A percentile compares a stretch with the other conserved stretches of the same genome.
These are phyloP conservation scores for Lerema accius DNA, from an alignment of 1,140 invertebrate species.

Conservation along the genomic window DNA sequence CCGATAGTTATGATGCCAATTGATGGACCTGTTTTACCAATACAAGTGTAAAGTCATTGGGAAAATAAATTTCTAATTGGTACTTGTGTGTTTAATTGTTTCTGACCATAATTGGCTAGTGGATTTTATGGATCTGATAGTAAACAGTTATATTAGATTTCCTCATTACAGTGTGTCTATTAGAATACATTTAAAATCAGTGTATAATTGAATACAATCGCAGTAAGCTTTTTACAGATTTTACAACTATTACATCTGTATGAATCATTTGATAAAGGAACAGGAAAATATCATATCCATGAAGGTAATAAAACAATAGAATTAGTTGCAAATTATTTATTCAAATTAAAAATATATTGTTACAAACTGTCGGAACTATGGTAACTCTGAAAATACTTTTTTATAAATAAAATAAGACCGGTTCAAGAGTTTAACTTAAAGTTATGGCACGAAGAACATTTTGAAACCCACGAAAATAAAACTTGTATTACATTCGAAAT, in stretches of 20 bases:
- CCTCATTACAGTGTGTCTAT: too few relatives aligned
- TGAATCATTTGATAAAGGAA: too few relatives aligned
- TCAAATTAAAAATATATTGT: background rate
- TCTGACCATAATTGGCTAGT: too few relatives aligned
- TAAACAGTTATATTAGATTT: too few relatives aligned
- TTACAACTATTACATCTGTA: too few relatives aligned
- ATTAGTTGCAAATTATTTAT: background rate
- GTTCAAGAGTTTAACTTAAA: conserved; percentile 70
- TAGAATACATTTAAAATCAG: too few relatives aligned
- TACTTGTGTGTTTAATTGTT: too few relatives aligned
- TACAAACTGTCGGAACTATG: background rate
- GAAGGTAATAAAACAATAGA: conserved; percentile 7
- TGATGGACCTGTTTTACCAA: conserved; percentile 32
- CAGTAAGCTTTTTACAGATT: too few relatives aligned
- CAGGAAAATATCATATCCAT: background rate
- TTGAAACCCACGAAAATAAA: background rate
- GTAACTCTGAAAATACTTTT: conserved; percentile 17
- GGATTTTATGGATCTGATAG: too few relatives aligned
- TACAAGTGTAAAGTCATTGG: conserved; percentile 28
- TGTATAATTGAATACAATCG: too few relatives aligned
- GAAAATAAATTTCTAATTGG: too few relatives aligned
- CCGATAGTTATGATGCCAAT: conserved; percentile 44
- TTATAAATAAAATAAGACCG: conserved; percentile 43
- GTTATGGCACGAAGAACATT: conserved; percentile 12
- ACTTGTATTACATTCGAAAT: too few relatives aligned